Base-by-base conservation (phyloP, 1,140 invertebrate genomes). In the Aphaenogaster ashmeadi region DNA sequence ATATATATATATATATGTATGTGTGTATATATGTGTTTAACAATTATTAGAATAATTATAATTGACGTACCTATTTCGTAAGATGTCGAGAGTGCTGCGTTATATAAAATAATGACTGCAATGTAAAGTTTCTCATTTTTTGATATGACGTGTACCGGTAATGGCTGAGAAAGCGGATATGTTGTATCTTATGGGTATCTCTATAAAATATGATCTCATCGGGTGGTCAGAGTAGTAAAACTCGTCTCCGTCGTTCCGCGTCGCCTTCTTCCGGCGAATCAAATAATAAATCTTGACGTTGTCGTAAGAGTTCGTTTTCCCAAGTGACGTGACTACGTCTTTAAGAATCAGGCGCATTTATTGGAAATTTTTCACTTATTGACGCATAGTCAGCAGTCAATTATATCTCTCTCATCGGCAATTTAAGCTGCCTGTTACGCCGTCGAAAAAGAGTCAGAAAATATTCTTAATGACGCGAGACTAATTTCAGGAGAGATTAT, bases 121-220 rank as follows among this genome's bases (percentile, higher is more conserved):
- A 72, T 47, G 27, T 58, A 58, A 18, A 21, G 27, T 60, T 83
- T 47, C 41, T 58, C 27, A 58, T 74, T 41, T 67, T 36, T 56
- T 54, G 41, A 44, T 13, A 9, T 75, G 18, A 60, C 27, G n/a
- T 75, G 33, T 8, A 83, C 52, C 50, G 9, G 44, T 72, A 38
- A 81, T 71, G 54, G 41, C 36, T 15, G n/a, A 33, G 83, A 67
- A 79, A 86, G 47, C 15, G 47, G 50, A 78, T 79, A 79, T 15
- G 18, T 79, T 56, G 47, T 52, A 33, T 77, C 60, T 21, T 47
- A 13, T 8, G 44, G n/a, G 56, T 33, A 13, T 15, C 36, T 54
- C 18, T 36, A 44, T 89, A 89, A 90, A 89, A 89, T 89, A 89
- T 71, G 77, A 89, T 87, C 15, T 38, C 11, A 56, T 69, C 33